phyloP scores from a whole-genome alignment of 92 coral and sea anemone species.

The Epizoanthus rinbou region DNA sequence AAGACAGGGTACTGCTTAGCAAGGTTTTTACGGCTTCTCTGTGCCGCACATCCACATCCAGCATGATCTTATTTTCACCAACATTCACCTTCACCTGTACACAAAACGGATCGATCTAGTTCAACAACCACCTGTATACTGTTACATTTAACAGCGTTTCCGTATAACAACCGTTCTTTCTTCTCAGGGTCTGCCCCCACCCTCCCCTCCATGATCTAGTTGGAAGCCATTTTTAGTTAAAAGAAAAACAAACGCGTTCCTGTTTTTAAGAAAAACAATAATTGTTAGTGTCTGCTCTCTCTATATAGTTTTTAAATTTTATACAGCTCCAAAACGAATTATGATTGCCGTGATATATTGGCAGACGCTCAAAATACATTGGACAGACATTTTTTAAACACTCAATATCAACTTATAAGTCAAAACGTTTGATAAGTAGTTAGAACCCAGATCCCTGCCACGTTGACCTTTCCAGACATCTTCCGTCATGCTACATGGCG shows the following conservation, averaged over 20 bases:
- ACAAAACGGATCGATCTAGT: conserved; percentile 4
- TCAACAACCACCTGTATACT: conserved; percentile 22
- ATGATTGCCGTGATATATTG: background rate
- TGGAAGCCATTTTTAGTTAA: conserved; percentile 5
- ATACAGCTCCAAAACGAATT: background rate
- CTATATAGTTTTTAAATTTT: background rate
- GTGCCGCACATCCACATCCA: conserved; percentile 37
- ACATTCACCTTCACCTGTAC: conserved; percentile 41
- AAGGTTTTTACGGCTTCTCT: conserved; percentile 39
- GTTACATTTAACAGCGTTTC: conserved; percentile 8
- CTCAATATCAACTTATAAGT: conserved; percentile 7
- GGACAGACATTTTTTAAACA: conserved; percentile 7
- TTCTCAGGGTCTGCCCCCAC: conserved; percentile 23
- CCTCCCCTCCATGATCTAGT: too few species aligned
- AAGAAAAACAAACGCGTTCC: conserved; percentile 8
- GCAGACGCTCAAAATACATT: conserved; percentile 6
- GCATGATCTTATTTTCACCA: conserved; percentile 40
- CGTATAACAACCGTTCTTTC: conserved; percentile 14
- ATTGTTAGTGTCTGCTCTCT: background rate
- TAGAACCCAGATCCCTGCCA: conserved; percentile 10
- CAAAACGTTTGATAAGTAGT: conserved; percentile 6
- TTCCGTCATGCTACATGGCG: background rate
- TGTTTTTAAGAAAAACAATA: background rate
- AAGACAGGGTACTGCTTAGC: conserved; percentile 41
- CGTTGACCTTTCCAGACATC: conserved; percentile 1